phyloP scores from a whole-genome alignment of 1,140 invertebrate genomes.

The Heliothis subflexa region DNA sequence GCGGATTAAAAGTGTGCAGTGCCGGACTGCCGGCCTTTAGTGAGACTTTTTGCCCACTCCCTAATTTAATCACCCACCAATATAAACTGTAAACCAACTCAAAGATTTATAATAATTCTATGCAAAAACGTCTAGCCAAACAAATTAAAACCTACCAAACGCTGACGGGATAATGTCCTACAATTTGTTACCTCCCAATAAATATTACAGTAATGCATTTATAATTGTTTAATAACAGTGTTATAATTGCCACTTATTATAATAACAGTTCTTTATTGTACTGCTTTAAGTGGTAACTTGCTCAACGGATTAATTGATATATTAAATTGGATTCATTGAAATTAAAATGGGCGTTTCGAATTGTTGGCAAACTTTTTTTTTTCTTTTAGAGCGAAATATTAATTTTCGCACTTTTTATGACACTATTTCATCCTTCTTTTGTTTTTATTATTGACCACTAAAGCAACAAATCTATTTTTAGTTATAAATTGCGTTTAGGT shows the following conservation, averaged over 20 bases:
- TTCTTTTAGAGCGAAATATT: too few relatives aligned
- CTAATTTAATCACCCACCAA: not conserved
- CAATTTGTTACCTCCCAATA: constrained; percentile 17
- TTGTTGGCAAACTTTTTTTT: too few relatives aligned
- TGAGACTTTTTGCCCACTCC: too few relatives aligned
- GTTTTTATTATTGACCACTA: too few relatives aligned
- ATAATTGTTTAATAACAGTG: constrained; percentile 31
- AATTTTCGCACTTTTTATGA: too few relatives aligned
- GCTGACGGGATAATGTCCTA: not conserved
- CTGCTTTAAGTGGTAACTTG: not conserved
- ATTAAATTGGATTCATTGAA: constrained; percentile 9
- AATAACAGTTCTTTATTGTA: constrained; percentile 10
- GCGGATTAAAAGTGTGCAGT: too few relatives aligned
- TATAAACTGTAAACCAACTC: not conserved
- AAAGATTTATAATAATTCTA: not conserved
- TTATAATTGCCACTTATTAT: constrained; percentile 15
- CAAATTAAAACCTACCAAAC: not conserved
- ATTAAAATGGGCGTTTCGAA: not conserved
- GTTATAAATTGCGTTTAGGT: too few relatives aligned
- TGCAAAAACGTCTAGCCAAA: not conserved
- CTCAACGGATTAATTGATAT: not conserved
- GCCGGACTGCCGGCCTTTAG: too few relatives aligned
- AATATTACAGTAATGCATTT: constrained; percentile 14
- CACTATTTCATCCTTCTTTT: too few relatives aligned
- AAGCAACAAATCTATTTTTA: too few relatives aligned